Conservation (phyloP, 1,140 invertebrate genomes). For the Ceratoteleas bidentatus region DNA sequence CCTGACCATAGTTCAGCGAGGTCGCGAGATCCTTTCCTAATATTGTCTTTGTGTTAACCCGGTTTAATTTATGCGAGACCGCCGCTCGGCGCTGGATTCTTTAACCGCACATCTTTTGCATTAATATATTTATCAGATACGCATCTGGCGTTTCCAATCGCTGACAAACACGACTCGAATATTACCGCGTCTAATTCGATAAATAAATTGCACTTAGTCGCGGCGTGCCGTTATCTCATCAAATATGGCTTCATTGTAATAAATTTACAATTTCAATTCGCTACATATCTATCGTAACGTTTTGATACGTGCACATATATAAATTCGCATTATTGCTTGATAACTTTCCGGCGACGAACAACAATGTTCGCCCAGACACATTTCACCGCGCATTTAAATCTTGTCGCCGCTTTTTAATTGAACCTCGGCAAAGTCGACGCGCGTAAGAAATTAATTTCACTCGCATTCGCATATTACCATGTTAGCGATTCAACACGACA, state of each 20-base stretch:
- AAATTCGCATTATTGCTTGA: conserved; percentile 30
- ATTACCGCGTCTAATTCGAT: neutral
- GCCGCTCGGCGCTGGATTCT: conserved; percentile 44
- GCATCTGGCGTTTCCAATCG: conserved; percentile 62
- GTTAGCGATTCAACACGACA: conserved; percentile 78
- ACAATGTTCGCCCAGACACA: too few species aligned
- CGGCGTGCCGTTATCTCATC: conserved; percentile 35
- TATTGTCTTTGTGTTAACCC: conserved; percentile 71
- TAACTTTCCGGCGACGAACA: conserved; percentile 8
- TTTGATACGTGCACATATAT: conserved; percentile 32
- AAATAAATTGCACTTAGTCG: conserved; percentile 18
- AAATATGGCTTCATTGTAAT: conserved; percentile 52
- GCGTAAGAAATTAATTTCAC: conserved; percentile 52
- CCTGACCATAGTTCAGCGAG: conserved; percentile 66
- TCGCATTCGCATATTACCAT: conserved; percentile 75
- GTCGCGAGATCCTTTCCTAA: conserved; percentile 72
- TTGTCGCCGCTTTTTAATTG: too few species aligned
- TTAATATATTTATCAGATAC: conserved; percentile 75
- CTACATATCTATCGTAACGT: conserved; percentile 46
- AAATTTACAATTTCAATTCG: conserved; percentile 59
- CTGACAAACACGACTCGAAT: neutral
- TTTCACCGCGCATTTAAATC: too few species aligned
- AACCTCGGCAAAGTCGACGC: too few species aligned
- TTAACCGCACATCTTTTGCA: conserved; percentile 64
- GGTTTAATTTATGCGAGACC: conserved; percentile 67